These are phyloP conservation scores for Morinoia aosen DNA, from an alignment of 2,888 invertebrate genomes.

Conservation along the genomic window DNA sequence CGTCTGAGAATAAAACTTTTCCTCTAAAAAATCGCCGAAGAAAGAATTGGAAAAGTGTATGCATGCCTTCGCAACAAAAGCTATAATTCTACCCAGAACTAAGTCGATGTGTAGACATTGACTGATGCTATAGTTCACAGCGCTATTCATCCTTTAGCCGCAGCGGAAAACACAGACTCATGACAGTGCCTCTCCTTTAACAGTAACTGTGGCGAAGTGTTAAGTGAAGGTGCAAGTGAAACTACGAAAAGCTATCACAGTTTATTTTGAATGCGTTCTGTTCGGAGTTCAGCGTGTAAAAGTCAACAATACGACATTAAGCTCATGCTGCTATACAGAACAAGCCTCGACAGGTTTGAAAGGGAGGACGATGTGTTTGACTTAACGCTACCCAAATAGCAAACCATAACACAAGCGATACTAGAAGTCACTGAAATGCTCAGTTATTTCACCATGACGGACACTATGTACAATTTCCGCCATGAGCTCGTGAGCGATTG, in stretches of 20 bases:
- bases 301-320: conserved; percentile 9
- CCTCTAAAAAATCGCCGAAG: not conserved
- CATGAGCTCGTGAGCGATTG: not conserved
- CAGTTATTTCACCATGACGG: not conserved
- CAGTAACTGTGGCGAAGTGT: not conserved
- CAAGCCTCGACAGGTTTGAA: not conserved
- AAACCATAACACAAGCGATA: not conserved
- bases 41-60: too few species aligned
- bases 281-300: conserved; percentile 16
- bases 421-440: not conserved
- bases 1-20: too few species aligned
- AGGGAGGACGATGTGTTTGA: conserved; percentile 1
- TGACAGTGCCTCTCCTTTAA: not conserved
- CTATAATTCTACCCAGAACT: not conserved
- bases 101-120: not conserved
- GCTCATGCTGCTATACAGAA: conserved; percentile 14
- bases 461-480: not conserved
- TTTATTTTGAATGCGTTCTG: conserved; percentile 50
- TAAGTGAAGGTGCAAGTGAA: not conserved
- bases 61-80: not conserved
- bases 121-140: not conserved
- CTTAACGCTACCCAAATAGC: not conserved
- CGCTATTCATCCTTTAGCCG: not conserved
- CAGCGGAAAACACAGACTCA: not conserved
- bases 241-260: conserved; percentile 43